Percentiles rank a stretch among this genome's conserved stretches.
Evolutionary conservation across 64 coral and sea anemone species (phyloP).

Genomic region (Porites lutea): DNA sequence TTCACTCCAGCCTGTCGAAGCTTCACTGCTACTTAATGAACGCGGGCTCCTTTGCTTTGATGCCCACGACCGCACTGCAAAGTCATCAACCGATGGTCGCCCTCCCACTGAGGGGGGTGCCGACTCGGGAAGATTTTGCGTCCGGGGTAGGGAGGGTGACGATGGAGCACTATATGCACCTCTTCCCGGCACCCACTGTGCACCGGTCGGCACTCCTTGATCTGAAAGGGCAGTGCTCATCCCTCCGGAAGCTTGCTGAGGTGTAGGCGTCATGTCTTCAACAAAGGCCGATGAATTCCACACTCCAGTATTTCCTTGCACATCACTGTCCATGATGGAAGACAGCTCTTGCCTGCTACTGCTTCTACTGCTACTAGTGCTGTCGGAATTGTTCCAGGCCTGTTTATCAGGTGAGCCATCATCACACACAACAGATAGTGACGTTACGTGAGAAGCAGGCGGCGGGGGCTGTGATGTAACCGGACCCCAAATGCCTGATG

Average conservation of each 20-base stretch:
- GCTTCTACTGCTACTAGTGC: conserved; percentile 96
- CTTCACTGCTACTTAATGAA: conserved; percentile 75
- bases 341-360: conserved; percentile 95
- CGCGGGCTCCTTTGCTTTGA: conserved; percentile 91
- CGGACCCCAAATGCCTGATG: conserved; percentile 91
- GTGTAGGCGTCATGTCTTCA: conserved; percentile 80
- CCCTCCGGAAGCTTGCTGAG: conserved; percentile 38
- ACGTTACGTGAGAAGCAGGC: background rate
- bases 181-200: conserved; percentile 79
- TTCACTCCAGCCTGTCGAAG: conserved; percentile 61
- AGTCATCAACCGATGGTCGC: conserved; percentile 81
- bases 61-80: conserved; percentile 77
- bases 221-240: conserved; percentile 69
- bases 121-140: conserved; percentile 71
- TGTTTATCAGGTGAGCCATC: conserved; percentile 81
- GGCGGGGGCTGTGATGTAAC: conserved; percentile 52
- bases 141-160: conserved; percentile 88
- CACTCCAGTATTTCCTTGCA: conserved; percentile 32
- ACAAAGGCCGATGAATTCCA: conserved; percentile 86
- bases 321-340: conserved; percentile 94
- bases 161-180: conserved; percentile 96
- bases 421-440: conserved; percentile 80
- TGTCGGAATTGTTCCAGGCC: conserved; percentile 97
- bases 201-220: conserved; percentile 39
- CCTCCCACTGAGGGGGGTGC: conserved; percentile 54